Evolutionary conservation across 2,113 vertebrate species (phyloP).

Genomic region (Pterocles gutturalis): DNA sequence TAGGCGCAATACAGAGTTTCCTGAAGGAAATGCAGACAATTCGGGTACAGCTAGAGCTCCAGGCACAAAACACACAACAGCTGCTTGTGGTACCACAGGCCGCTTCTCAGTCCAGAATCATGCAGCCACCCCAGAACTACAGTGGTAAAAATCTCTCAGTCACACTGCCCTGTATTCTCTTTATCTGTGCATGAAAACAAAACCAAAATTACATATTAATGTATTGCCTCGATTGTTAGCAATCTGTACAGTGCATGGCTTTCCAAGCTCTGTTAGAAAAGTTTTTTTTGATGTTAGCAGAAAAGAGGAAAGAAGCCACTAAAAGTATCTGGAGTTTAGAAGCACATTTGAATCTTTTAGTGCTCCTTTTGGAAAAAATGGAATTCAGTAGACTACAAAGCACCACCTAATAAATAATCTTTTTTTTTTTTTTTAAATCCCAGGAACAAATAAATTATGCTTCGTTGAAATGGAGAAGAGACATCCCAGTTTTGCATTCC

Average conservation of each 20-base stretch:
- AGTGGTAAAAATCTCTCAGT: neutral
- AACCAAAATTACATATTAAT: neutral
- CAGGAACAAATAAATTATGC: neutral
- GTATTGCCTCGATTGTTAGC: neutral
- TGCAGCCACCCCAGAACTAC: neutral
- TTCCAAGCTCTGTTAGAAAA: neutral
- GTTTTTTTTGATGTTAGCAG: accelerated
- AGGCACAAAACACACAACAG: neutral
- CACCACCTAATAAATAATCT: neutral
- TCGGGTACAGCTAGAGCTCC: neutral
- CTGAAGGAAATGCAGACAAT: neutral
- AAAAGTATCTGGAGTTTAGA: neutral
- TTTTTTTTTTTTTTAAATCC: neutral
- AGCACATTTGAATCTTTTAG: neutral
- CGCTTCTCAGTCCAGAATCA: neutral
- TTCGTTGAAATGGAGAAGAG: neutral
- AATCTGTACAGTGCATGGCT: neutral
- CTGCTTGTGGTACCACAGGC: neutral
- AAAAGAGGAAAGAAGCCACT: neutral
- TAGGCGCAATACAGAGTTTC: neutral
- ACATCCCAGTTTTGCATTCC: neutral
- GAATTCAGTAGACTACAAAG: neutral
- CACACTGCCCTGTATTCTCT: neutral
- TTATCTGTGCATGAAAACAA: neutral
- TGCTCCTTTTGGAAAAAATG: neutral